Percentiles rank a stretch among this genome's conserved stretches.
Evolutionary conservation across 1,140 invertebrate species (phyloP).

Genomic region (Rhysida immarginata): DNA sequence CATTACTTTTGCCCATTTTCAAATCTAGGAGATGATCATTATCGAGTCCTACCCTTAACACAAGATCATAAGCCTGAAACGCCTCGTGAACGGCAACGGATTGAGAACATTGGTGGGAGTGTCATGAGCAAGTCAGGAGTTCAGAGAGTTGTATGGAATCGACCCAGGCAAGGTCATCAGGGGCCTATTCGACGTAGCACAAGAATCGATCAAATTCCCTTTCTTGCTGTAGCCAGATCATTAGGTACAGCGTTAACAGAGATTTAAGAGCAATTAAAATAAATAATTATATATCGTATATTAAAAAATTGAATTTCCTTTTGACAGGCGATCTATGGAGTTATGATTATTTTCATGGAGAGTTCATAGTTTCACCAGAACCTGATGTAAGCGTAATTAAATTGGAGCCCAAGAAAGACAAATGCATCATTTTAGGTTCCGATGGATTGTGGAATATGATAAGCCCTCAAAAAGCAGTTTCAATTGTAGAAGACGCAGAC

Average conservation of each 20-base stretch:
- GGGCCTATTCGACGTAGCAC: constrained; percentile 69
- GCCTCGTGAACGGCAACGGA: constrained; percentile 64
- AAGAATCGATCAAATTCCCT: constrained; percentile 86
- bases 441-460: constrained; percentile 97
- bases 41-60: constrained; percentile 64
- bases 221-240: constrained; percentile 85
- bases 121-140: constrained; percentile 72
- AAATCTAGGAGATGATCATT: constrained; percentile 44
- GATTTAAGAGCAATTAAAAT: constrained; percentile 4
- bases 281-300: not conserved
- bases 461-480: constrained; percentile 62
- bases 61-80: constrained; percentile 91
- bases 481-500: constrained; percentile 64
- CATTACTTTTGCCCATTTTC: too few species aligned
- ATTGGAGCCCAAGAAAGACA: constrained; percentile 58
- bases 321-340: constrained; percentile 82
- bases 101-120: constrained; percentile 65
- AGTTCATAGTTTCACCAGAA: constrained; percentile 93
- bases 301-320: constrained; percentile 4
- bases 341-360: constrained; percentile 72
- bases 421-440: constrained; percentile 86
- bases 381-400: constrained; percentile 80
- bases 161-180: constrained; percentile 45
- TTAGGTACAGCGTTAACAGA: constrained; percentile 47
- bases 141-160: constrained; percentile 89